These are phyloP conservation scores for Drosophila nigricruria DNA, from an alignment of 2,888 invertebrate genomes.

Conservation along the genomic window DNA sequence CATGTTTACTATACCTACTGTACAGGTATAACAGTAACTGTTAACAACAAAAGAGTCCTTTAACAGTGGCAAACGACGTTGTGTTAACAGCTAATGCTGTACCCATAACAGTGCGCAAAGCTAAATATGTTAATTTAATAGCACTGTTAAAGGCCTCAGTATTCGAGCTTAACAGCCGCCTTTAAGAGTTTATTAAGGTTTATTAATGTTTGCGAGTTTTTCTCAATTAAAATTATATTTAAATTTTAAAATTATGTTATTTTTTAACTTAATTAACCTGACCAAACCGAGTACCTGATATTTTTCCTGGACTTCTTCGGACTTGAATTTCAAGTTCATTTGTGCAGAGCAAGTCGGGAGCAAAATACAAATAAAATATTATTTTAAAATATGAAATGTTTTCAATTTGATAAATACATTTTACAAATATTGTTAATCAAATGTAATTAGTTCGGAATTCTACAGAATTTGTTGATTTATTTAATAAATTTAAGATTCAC, in stretches of 20 bases:
- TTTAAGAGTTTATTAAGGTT: neutral
- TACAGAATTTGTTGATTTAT: neutral
- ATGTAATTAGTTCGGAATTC: neutral
- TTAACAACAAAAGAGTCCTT: neutral
- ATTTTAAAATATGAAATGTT: neutral
- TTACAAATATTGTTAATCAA: no score
- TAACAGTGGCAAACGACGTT: neutral
- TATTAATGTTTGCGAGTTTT: no score
- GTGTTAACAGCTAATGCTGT: neutral
- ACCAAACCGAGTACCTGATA: slow-evolving; percentile 47
- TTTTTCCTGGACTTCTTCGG: slow-evolving; percentile 35
- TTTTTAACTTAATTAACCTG: slow-evolving; percentile 26
- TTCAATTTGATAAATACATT: slow-evolving; percentile 5
- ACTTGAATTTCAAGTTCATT: slow-evolving; percentile 29
- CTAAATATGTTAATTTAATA: neutral
- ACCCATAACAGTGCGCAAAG: no score
- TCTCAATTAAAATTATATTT: neutral
- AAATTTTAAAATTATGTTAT: no score
- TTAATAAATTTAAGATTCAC: neutral
- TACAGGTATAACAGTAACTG: neutral
- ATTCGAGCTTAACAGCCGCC: neutral
- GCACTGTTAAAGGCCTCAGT: neutral
- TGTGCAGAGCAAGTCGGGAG: neutral
- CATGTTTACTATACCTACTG: neutral
- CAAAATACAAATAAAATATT: slow-evolving; percentile 23